Conservation (phyloP, 1,140 invertebrate genomes). For the Maniola jurtina region DNA sequence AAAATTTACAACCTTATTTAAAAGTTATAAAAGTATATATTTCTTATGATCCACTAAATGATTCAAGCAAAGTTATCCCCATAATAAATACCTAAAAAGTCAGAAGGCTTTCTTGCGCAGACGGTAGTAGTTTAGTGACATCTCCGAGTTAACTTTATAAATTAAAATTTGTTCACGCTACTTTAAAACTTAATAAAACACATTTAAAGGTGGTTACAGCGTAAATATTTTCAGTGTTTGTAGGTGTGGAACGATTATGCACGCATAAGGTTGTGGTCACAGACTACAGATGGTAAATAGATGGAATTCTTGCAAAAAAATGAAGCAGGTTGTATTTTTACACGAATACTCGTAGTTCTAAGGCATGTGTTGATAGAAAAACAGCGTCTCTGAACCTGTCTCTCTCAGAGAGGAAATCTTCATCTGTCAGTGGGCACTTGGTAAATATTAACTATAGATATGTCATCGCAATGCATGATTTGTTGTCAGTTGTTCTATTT, state of each 20-base stretch:
- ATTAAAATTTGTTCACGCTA: not conserved
- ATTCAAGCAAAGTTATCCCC: constrained; percentile 1
- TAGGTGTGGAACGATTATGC: constrained; percentile 15
- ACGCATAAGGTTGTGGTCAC: too few relatives aligned
- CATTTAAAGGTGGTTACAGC: not conserved
- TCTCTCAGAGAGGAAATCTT: too few relatives aligned
- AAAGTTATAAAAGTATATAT: not conserved
- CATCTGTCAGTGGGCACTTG: too few relatives aligned
- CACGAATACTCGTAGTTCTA: too few relatives aligned
- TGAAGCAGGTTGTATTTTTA: too few relatives aligned
- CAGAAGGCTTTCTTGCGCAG: not conserved
- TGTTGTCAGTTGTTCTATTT: too few relatives aligned
- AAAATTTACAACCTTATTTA: not conserved
- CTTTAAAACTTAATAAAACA: not conserved
- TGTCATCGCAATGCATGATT: too few relatives aligned
- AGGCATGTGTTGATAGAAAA: too few relatives aligned
- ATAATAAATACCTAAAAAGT: not conserved
- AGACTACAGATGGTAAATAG: too few relatives aligned
- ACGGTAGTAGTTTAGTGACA: not conserved
- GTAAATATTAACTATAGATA: too few relatives aligned
- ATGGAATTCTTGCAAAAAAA: too few relatives aligned
- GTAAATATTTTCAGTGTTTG: not conserved
- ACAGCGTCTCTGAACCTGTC: too few relatives aligned
- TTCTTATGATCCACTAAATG: not conserved
- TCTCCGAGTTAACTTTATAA: not conserved